Evolutionary conservation across 2,888 invertebrate genomes (phyloP).

Genomic region (Anagyrus pseudococci): DNA sequence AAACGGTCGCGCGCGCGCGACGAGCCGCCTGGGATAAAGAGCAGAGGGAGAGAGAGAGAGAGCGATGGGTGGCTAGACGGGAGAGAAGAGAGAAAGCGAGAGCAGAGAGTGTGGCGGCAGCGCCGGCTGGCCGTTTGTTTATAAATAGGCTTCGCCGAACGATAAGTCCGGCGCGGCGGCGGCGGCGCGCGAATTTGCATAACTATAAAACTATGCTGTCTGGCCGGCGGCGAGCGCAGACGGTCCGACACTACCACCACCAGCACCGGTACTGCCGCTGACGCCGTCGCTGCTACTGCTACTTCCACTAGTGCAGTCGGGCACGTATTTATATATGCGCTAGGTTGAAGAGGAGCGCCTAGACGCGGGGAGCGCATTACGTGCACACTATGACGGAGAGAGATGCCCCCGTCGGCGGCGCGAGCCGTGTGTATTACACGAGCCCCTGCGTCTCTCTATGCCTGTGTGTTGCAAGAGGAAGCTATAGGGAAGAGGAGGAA

Average conservation of each 20-base stretch:
- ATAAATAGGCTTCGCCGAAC: constrained; percentile 39
- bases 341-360: too few relatives aligned
- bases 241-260: neutral
- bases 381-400: too few relatives aligned
- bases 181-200: constrained; percentile 28
- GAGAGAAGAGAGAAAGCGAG: too few relatives aligned
- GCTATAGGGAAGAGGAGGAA: too few relatives aligned
- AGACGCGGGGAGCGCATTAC: too few relatives aligned
- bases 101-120: constrained; percentile 8
- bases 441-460: too few relatives aligned
- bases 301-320: neutral
- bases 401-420: too few relatives aligned
- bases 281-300: neutral
- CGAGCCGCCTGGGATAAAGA: neutral
- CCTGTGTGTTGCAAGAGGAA: too few relatives aligned
- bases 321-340: neutral
- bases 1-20: neutral
- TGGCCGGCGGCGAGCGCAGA: constrained; percentile 15
- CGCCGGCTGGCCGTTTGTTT: constrained; percentile 23
- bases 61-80: too few relatives aligned
- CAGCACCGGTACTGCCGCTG: neutral
- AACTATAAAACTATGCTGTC: constrained; percentile 36
- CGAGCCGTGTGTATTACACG: too few relatives aligned
- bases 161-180: constrained; percentile 24
- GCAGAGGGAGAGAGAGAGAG: neutral